Conservation (phyloP, 2,113 vertebrate species). For the Alaudala cheleensis region DNA sequence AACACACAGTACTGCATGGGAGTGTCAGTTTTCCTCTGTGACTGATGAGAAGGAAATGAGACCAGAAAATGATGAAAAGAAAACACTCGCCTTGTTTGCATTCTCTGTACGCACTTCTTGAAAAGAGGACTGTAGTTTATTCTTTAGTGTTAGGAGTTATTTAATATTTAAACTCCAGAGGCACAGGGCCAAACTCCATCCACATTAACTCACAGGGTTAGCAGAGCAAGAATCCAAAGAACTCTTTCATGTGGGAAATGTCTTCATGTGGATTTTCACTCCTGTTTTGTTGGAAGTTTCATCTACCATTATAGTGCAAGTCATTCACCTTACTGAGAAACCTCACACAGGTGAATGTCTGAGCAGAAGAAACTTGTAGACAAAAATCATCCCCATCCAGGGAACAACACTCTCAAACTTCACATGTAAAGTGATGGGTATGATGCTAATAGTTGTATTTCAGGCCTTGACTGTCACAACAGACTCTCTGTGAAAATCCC, state of each 20-base stretch:
- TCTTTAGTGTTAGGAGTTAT: neutral
- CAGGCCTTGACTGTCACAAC: neutral
- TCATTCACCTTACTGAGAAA: neutral
- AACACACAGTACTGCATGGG: rapidly evolving
- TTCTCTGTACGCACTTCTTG: neutral
- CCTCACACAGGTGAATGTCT: neutral
- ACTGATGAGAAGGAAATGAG: neutral
- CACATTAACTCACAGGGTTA: neutral
- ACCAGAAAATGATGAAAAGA: neutral
- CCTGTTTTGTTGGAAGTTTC: neutral
- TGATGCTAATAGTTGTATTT: neutral
- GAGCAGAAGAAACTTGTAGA: neutral
- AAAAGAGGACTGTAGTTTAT: neutral
- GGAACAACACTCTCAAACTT: neutral
- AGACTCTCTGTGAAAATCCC: neutral
- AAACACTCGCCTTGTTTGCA: neutral
- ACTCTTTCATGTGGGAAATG: neutral
- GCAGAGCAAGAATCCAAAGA: neutral
- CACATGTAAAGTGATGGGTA: neutral
- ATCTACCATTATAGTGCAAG: neutral
- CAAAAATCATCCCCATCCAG: neutral
- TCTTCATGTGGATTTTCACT: neutral
- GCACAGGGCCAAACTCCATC: neutral
- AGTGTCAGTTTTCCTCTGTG: neutral
- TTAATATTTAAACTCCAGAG: neutral